A percentile compares a stretch with the other conserved stretches of the same genome.
phyloP scores from a whole-genome alignment of 2,888 invertebrate genomes.

The Rotaria socialis region DNA sequence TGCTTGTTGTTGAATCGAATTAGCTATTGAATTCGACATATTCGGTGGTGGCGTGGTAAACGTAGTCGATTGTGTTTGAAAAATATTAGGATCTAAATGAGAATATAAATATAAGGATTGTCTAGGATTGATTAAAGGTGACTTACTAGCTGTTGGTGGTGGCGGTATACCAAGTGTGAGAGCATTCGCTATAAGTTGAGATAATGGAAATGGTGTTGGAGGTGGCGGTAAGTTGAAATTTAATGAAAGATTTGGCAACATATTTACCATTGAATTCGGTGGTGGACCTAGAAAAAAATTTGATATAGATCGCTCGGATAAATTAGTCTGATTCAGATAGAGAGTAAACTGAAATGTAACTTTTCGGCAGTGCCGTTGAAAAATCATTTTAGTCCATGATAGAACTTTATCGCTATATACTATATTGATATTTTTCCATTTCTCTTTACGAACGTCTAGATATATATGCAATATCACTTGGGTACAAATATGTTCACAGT shows the following conservation, averaged over 20 bases:
- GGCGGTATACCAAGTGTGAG: not conserved
- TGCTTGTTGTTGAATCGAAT: not conserved
- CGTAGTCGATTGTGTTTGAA: not conserved
- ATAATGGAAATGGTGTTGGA: not conserved
- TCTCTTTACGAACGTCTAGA: too few relatives aligned
- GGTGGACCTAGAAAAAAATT: not conserved
- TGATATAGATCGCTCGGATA: not conserved
- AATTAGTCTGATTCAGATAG: too few relatives aligned
- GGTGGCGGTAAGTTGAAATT: constrained; percentile 21
- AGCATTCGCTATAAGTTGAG: not conserved
- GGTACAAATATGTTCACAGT: too few relatives aligned
- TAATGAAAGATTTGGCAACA: not conserved
- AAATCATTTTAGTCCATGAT: too few relatives aligned
- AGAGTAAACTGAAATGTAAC: too few relatives aligned
- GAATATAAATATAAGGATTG: too few relatives aligned
- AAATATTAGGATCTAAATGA: not conserved
- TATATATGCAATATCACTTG: too few relatives aligned
- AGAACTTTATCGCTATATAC: too few relatives aligned
- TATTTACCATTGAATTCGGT: not conserved
- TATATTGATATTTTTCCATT: too few relatives aligned
- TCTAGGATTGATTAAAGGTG: not conserved
- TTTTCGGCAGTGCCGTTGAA: too few relatives aligned
- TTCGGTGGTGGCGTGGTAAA: not conserved
- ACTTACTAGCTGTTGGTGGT: constrained; percentile 3
- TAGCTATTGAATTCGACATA: not conserved